phyloP scores from a whole-genome alignment of 1,140 invertebrate species.

The Euura saliciscinereae region DNA sequence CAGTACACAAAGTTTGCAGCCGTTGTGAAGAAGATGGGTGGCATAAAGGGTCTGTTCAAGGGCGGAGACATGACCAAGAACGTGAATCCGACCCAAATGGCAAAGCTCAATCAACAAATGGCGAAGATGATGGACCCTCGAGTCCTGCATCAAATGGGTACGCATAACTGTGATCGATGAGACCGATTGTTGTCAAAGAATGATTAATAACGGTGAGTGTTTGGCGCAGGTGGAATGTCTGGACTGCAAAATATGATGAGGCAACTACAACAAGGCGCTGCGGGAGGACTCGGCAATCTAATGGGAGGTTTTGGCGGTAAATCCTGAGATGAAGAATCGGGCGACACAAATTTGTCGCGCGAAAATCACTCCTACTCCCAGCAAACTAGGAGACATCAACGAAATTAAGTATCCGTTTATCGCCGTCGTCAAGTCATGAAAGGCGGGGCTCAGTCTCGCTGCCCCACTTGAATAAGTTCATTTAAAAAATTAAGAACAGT shows the following conservation, averaged over 20 bases:
- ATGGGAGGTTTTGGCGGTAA: constrained; percentile 75
- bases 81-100: constrained; percentile 98
- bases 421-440: too few relatives aligned
- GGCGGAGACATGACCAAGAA: constrained; percentile 98
- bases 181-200: not conserved
- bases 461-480: too few relatives aligned
- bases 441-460: too few relatives aligned
- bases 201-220: constrained; percentile 2
- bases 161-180: constrained; percentile 25
- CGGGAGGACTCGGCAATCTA: constrained; percentile 76
- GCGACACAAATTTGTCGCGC: not conserved
- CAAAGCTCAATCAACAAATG: constrained; percentile 99
- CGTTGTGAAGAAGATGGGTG: constrained; percentile 99
- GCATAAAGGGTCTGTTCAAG: constrained; percentile 98
- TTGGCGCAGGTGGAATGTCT: constrained; percentile 87
- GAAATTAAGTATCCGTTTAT: not conserved
- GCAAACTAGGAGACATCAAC: not conserved
- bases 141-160: constrained; percentile 93
- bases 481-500: too few relatives aligned
- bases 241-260: constrained; percentile 98
- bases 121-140: constrained; percentile 99
- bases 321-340: constrained; percentile 30
- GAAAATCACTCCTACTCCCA: not conserved
- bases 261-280: constrained; percentile 90
- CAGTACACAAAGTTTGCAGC: constrained; percentile 99